phyloP scores from a whole-genome alignment of 2,113 vertebrate species.

The Phodopus roborovskii region DNA sequence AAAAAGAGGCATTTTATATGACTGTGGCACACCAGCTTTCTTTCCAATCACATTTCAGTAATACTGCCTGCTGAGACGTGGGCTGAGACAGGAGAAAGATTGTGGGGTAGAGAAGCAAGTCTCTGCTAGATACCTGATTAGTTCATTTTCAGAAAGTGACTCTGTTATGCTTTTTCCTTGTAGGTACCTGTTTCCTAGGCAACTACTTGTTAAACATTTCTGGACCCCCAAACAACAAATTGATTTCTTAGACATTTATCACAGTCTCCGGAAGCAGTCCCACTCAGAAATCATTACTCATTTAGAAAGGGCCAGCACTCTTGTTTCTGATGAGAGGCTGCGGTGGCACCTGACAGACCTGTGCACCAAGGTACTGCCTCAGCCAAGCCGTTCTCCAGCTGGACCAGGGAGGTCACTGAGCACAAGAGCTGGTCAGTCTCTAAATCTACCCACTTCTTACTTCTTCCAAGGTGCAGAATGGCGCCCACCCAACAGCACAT shows the following conservation, averaged over 20 bases:
- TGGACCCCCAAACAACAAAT: slow-evolving; percentile 92
- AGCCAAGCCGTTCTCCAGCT: background rate
- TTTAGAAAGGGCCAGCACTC: slow-evolving; percentile 76
- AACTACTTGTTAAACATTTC: slow-evolving; percentile 94
- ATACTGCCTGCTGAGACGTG: background rate
- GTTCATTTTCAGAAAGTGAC: slow-evolving; percentile 22
- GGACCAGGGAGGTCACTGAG: background rate
- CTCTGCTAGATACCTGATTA: background rate
- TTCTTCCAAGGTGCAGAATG: slow-evolving; percentile 88
- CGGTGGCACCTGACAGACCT: slow-evolving; percentile 86
- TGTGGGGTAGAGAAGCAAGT: background rate
- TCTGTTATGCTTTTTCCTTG: background rate
- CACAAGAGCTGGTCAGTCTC: background rate
- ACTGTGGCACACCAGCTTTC: background rate
- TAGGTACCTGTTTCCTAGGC: slow-evolving; percentile 96
- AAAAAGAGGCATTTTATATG: background rate
- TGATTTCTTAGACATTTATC: slow-evolving; percentile 90
- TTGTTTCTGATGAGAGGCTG: slow-evolving; percentile 83
- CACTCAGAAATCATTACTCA: slow-evolving; percentile 84
- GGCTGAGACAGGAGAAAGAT: background rate
- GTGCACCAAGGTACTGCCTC: slow-evolving; percentile 87
- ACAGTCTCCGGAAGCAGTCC: slow-evolving; percentile 82
- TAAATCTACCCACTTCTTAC: background rate
- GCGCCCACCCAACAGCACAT: slow-evolving; percentile 85
- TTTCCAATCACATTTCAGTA: background rate